Evolutionary conservation across 1,140 invertebrate genomes (phyloP), one percentile per base, ranked within the genome.

Genomic region (Drosophila busckii): DNA sequence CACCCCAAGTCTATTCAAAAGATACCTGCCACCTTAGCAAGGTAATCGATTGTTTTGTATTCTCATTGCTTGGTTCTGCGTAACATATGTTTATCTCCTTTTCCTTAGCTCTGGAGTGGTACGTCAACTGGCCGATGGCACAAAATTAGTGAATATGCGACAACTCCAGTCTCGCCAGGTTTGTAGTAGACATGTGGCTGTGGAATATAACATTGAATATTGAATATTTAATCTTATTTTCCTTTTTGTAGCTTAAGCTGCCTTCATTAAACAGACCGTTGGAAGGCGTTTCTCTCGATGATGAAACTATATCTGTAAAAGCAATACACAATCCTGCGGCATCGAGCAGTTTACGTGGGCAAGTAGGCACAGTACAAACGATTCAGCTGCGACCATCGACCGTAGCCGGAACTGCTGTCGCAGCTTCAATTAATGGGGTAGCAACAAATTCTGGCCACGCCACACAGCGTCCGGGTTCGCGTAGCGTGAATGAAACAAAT

Each of bases 1-100:
- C 70, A 71, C 22, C 20, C 70, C 7, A 85, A 85, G 45, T 53
- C 70, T 1, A 22, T 84, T 6, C 84, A 85, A 15, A 85, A 84
- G 61, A 70, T 85, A 50, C 83, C 84, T 4, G 65, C 60, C 38
- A 67, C 76, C 0, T 25, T 85, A 40, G 69, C 76, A 28, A 85
- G 78, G 84, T 80, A 50, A 25, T 20, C 7, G 3, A 0, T 3
- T 6, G 1, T n/a, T 4, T 7, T 2, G 5, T 7, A 12, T 3
- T 23, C 20, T n/a, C n/a, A 9, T 5, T 4, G 2, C 23, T 6
- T 12, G 19, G 4, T 22, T 2, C 2, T 28, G 1, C 4, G 8
- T 6, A 3, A 40, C 16, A 31, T 6, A 6, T 4, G 2, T 23
- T 9, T 5, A 9, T 31, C 1, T 8, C 1, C 4, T 13, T 13